phyloP scores from a whole-genome alignment of 1,140 invertebrate species.

The Camponotus vicinus region DNA sequence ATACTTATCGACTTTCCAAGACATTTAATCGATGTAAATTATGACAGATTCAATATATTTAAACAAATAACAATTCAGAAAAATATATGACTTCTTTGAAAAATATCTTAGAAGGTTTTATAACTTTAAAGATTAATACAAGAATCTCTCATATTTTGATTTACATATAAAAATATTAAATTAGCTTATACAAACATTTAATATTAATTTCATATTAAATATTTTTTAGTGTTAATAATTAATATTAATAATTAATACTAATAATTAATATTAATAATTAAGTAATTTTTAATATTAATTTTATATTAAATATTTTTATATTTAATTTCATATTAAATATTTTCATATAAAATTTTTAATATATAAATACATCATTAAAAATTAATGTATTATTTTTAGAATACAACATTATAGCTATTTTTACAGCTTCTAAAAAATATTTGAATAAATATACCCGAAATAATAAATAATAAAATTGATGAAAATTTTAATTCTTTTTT shows the following conservation, averaged over 20 bases:
- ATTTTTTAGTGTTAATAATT: too few relatives aligned
- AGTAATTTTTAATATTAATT: too few relatives aligned
- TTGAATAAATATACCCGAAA: neutral
- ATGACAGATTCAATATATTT: too few relatives aligned
- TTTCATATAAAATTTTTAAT: slow-evolving; percentile 3
- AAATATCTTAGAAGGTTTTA: neutral
- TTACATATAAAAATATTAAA: neutral
- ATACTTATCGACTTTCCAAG: too few relatives aligned
- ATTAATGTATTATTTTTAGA: slow-evolving; percentile 9
- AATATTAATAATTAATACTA: too few relatives aligned
- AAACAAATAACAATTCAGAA: neutral
- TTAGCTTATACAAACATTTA: neutral
- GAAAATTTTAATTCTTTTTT: neutral
- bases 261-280: too few relatives aligned
- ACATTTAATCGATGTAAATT: neutral
- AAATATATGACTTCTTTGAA: neutral
- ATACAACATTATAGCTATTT: neutral
- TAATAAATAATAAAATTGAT: neutral
- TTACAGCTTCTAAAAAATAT: neutral
- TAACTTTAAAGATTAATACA: neutral
- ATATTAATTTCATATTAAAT: too few relatives aligned
- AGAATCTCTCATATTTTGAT: neutral
- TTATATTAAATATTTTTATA: neutral
- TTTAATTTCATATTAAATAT: neutral
- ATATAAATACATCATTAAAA: neutral